Conservation (phyloP, 2,113 vertebrate genomes). For the Collichthys lucidus region DNA sequence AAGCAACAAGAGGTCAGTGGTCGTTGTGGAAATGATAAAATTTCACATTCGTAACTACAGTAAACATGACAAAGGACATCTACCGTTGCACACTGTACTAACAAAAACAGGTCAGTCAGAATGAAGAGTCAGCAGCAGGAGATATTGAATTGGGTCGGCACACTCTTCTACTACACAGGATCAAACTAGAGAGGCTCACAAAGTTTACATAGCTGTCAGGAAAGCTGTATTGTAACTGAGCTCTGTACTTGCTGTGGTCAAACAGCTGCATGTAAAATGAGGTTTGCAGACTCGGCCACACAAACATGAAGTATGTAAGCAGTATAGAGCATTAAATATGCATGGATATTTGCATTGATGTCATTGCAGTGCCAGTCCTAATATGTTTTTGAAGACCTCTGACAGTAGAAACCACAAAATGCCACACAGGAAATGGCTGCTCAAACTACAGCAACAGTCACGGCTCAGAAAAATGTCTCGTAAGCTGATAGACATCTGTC, state of each 20-base stretch:
- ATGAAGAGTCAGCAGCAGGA: neutral
- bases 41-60: too few relatives aligned
- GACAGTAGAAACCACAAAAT: neutral
- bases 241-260: neutral
- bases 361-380: neutral
- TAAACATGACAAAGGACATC: too few relatives aligned
- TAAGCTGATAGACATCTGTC: neutral
- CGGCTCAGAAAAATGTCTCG: neutral
- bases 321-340: neutral
- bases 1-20: constrained; percentile 87
- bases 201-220: neutral
- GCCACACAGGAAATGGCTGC: neutral
- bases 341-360: neutral
- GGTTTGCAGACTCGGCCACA: neutral
- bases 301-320: neutral
- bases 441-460: neutral
- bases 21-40: neutral
- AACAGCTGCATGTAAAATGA: neutral
- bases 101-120: too few relatives aligned
- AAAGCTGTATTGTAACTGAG: neutral
- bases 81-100: too few relatives aligned
- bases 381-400: neutral
- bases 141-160: neutral
- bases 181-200: neutral
- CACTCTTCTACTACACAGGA: neutral